Base-by-base conservation (phyloP, 2,888 invertebrate genomes). In the Aplocera efformata region DNA sequence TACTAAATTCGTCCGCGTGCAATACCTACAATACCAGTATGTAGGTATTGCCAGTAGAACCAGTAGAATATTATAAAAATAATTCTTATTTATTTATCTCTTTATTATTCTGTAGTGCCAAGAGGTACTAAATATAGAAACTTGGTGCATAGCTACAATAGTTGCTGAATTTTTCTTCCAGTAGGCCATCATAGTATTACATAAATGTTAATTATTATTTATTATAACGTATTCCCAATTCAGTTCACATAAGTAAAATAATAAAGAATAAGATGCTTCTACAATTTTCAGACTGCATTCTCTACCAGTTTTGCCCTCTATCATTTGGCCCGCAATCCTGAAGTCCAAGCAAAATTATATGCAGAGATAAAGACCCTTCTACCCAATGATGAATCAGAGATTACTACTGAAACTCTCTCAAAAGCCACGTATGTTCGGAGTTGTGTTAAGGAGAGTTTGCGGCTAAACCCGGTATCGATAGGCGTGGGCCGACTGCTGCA, bases 391-490 rank as follows among this genome's bases (percentile, higher is more conserved):
- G 67, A 88, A 32, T 79, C 89, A 22, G 54, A 76, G 0, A 77
- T 94, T 0, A 91, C 92, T 0, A 67, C 89, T 1, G 91, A 92
- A 23, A 76, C 89, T 1, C 29, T 91, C 26, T 73, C 83, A 1
- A 89, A 92, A 36, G 93, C 96, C 7, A 75, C 83, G 0, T 97
- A 95, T 65, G 85, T 94, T 0, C 93, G 94, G 66, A 94, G 95
- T 26, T 93, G 94, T 53, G 79, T 98, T 1, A 98, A 97, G 70
- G 98, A 98, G 78, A 92, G 93, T 2, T 88, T 96, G 13, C 89
- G 97, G 46, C 67, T 97, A 31, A 93, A 94, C 76, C 97, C 97
- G 0, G 92, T 97, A 17, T 92, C 96, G 0, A 89, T 97, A 39
- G 97, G 97, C 4, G 90, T 96, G 34, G 96, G 96, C 0, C 84